These are phyloP conservation scores for Dendrocincla tyrannina DNA, from an alignment of 2,797 vertebrate genomes.

Conservation along the genomic window DNA sequence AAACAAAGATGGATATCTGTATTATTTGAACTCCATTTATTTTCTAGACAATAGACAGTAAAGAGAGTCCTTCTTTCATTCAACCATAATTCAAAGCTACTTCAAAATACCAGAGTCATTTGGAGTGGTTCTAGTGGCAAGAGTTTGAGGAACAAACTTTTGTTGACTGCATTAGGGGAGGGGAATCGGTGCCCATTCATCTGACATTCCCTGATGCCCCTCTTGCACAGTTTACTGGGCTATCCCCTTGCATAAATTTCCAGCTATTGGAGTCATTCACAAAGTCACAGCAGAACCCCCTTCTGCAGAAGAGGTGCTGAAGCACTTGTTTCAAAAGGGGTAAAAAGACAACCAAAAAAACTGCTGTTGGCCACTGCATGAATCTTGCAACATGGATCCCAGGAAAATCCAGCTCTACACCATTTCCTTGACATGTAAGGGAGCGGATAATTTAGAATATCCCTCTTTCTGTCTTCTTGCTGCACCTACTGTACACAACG, in stretches of 20 bases:
- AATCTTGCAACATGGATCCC: neutral
- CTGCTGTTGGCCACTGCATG: neutral
- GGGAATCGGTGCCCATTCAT: neutral
- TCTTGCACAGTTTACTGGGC: neutral
- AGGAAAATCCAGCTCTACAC: conserved; percentile 33
- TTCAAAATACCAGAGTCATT: neutral
- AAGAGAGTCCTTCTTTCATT: conserved; percentile 3
- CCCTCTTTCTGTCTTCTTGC: conserved; percentile 58
- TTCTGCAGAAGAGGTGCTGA: conserved; percentile 31
- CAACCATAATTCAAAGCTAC: neutral
- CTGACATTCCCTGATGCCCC: neutral
- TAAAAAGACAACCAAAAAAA: neutral
- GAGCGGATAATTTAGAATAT: conserved; percentile 29
- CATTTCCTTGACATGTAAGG: conserved; percentile 6
- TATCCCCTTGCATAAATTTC: neutral
- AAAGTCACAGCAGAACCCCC: conserved; percentile 39
- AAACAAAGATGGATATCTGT: conserved; percentile 26
- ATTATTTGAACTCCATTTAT: conserved; percentile 6
- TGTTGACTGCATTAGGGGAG: neutral
- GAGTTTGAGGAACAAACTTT: neutral
- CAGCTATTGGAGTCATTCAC: neutral
- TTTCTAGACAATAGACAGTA: neutral
- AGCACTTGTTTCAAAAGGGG: neutral
- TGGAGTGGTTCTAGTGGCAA: neutral
- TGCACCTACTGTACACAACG: conserved; percentile 67